Conservation (phyloP, 2,888 invertebrate species). For the Invenusta paracnida region DNA sequence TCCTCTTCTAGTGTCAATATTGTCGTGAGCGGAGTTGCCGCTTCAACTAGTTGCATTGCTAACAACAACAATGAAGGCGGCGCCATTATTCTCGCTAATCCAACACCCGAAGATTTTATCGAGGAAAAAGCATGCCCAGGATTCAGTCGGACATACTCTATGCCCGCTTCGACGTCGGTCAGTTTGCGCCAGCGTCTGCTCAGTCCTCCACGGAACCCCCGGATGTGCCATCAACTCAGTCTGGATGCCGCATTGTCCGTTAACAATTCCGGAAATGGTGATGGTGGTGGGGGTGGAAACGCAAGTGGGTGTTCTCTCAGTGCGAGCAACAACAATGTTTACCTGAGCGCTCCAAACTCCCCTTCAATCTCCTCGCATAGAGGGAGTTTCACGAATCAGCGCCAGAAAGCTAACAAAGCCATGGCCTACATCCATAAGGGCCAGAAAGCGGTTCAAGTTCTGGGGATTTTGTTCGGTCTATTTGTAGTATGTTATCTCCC, state of each 20-base stretch:
- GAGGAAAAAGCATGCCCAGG: neutral
- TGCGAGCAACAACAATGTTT: neutral
- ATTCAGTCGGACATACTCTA: neutral
- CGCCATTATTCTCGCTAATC: neutral
- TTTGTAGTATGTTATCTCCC: slow-evolving; percentile 50
- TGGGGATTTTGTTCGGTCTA: slow-evolving; percentile 49
- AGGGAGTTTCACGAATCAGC: slow-evolving; percentile 3
- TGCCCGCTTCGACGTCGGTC: neutral
- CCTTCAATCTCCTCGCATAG: neutral
- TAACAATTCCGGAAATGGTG: neutral
- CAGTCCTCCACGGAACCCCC: neutral
- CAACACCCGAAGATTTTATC: neutral
- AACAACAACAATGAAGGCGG: neutral
- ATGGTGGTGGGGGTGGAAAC: neutral
- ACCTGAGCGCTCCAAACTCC: neutral
- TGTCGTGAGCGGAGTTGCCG: neutral
- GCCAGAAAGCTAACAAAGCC: slow-evolving; percentile 20
- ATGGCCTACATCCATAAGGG: slow-evolving; percentile 46
- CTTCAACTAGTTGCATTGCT: neutral
- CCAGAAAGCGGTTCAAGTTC: slow-evolving; percentile 48
- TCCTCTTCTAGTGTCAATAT: neutral
- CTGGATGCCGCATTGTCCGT: neutral
- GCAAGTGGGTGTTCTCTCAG: neutral
- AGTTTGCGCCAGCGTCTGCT: neutral
- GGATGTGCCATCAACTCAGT: neutral